These are phyloP conservation scores for Lasioglossum vierecki DNA, from an alignment of 2,888 invertebrate species.

Conservation along the genomic window DNA sequence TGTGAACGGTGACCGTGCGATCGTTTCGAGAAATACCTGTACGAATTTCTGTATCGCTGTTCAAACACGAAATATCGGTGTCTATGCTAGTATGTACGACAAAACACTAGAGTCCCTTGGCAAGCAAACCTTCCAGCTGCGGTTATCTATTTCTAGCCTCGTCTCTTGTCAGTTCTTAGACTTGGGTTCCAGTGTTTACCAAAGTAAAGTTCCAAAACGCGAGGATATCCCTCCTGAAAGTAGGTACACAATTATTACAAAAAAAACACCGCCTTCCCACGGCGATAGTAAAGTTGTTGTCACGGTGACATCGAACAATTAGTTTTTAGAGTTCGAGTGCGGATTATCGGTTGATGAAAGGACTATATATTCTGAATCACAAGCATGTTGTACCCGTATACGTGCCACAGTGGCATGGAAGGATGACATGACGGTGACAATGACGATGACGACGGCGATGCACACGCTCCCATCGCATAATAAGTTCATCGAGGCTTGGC, in stretches of 20 bases:
- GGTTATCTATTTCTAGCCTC: not conserved
- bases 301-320: too few relatives aligned
- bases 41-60: not conserved
- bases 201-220: too few relatives aligned
- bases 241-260: not conserved
- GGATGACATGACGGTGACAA: not conserved
- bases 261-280: not conserved
- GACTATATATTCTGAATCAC: too few relatives aligned
- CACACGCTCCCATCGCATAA: conserved; percentile 13
- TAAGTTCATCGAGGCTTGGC: conserved; percentile 23
- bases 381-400: too few relatives aligned
- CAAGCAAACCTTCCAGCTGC: not conserved
- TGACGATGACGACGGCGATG: not conserved
- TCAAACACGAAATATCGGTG: too few relatives aligned
- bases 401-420: too few relatives aligned
- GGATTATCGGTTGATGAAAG: too few relatives aligned
- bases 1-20: not conserved
- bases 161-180: not conserved
- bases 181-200: not conserved
- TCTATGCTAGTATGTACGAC: too few relatives aligned
- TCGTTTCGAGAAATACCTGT: not conserved
- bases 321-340: too few relatives aligned
- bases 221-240: not conserved
- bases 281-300: too few relatives aligned
- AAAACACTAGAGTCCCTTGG: not conserved